Percentiles rank a stretch among this genome's conserved stretches.
phyloP scores from a whole-genome alignment of 2,888 invertebrate species.

The Tipula confusa region DNA sequence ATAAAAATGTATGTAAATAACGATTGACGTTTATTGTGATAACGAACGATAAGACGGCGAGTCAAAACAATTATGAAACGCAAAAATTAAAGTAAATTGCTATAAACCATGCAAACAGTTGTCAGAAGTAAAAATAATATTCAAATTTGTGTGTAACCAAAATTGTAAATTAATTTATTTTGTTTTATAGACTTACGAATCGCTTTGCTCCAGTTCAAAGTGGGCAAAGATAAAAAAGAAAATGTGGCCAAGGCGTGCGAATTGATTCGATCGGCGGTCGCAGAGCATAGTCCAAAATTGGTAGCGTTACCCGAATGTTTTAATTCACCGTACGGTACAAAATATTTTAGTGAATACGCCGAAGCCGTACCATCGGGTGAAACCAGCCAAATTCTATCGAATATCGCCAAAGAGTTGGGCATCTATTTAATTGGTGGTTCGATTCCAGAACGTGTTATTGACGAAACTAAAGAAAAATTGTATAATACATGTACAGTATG shows the following conservation, averaged over 20 bases:
- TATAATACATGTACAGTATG: slow-evolving; percentile 89
- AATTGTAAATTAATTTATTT: neutral
- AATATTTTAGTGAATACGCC: slow-evolving; percentile 75
- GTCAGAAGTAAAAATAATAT: neutral
- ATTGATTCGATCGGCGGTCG: slow-evolving; percentile 62
- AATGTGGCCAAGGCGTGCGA: slow-evolving; percentile 67
- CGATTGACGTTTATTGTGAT: neutral
- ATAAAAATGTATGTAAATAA: neutral
- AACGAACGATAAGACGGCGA: no score
- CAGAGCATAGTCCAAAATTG: slow-evolving; percentile 57
- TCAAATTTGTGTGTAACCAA: neutral
- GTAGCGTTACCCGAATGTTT: slow-evolving; percentile 83
- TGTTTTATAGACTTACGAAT: slow-evolving; percentile 61
- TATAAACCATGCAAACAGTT: neutral
- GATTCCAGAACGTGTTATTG: slow-evolving; percentile 68
- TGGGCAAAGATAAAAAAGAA: slow-evolving; percentile 63
- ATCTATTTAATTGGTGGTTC: slow-evolving; percentile 86
- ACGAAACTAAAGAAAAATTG: slow-evolving; percentile 53
- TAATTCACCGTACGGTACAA: slow-evolving; percentile 86
- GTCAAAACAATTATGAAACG: neutral
- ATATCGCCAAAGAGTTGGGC: slow-evolving; percentile 68
- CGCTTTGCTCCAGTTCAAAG: slow-evolving; percentile 72
- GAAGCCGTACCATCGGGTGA: slow-evolving; percentile 80
- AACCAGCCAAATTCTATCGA: slow-evolving; percentile 65
- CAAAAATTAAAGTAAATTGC: neutral